Percentiles rank a stretch among this genome's conserved stretches.
These are phyloP conservation scores for Pelochelys cantorii DNA, from an alignment of 2,797 vertebrate species.

Conservation along the genomic window DNA sequence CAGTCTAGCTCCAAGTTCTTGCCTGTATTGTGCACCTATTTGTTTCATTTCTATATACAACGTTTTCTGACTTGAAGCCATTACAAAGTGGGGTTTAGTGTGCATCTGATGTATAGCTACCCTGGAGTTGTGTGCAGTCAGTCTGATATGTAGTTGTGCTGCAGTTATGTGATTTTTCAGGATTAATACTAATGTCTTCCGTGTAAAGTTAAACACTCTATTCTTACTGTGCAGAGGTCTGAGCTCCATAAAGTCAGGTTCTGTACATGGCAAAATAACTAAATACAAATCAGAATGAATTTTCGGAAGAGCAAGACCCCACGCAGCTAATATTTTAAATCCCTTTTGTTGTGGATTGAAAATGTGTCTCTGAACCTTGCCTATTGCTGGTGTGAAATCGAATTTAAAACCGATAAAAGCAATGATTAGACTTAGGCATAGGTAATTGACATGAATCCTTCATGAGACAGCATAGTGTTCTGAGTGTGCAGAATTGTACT, in stretches of 20 bases:
- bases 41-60: neutral
- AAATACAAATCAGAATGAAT: neutral
- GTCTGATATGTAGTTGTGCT: no score
- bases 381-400: neutral
- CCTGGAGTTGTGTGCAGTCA: no score
- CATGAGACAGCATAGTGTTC: accelerated
- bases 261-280: no score
- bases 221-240: no score
- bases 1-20: neutral
- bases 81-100: no score
- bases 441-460: neutral
- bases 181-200: no score
- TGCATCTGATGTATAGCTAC: no score
- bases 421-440: neutral
- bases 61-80: neutral
- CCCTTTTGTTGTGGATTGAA: neutral
- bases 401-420: neutral
- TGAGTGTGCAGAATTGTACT: accelerated
- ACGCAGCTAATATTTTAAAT: accelerated
- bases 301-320: neutral
- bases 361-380: neutral
- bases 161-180: no score
- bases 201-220: no score
- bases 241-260: no score
- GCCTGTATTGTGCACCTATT: neutral